Percentiles rank a stretch among this genome's conserved stretches.
These are phyloP conservation scores for Berghia stephanieae DNA, from an alignment of 1,140 invertebrate genomes.

Conservation along the genomic window DNA sequence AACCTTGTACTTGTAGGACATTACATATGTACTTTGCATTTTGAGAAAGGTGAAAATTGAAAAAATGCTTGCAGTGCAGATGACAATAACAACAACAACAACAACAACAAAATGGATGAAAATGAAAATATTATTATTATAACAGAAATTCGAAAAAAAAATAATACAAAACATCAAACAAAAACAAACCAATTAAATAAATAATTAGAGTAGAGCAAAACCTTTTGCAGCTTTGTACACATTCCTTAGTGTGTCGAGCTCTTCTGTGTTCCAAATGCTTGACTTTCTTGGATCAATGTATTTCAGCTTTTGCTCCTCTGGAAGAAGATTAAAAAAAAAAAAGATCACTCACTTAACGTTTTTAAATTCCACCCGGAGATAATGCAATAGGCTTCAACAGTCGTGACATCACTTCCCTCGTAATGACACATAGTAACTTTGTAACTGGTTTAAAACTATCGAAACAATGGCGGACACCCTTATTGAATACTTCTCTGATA, in stretches of 20 bases:
- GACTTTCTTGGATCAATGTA: constrained; percentile 24
- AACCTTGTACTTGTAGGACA: not conserved
- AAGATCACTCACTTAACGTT: not conserved
- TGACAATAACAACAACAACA: not conserved
- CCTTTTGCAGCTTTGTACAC: constrained; percentile 30
- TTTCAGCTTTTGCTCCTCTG: constrained; percentile 12
- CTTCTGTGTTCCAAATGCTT: constrained; percentile 29
- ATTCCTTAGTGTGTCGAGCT: constrained; percentile 22
- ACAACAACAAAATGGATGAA: not conserved
- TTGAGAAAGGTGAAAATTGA: not conserved
- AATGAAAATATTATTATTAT: not conserved
- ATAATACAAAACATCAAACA: not conserved
- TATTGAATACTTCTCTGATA: too few species aligned
- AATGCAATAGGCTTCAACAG: too few species aligned
- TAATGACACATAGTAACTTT: too few species aligned
- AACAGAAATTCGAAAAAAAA: too few species aligned
- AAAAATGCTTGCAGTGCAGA: not conserved
- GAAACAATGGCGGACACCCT: too few species aligned
- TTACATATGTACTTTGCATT: not conserved
- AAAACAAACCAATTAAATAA: not conserved
- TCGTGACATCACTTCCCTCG: too few species aligned
- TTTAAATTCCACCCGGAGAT: too few species aligned
- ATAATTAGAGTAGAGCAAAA: not conserved
- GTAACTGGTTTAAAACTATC: too few species aligned
- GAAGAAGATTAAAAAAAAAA: not conserved